These are phyloP conservation scores for Pelobates fuscus DNA, from an alignment of 2,113 vertebrate species.

Conservation along the genomic window DNA sequence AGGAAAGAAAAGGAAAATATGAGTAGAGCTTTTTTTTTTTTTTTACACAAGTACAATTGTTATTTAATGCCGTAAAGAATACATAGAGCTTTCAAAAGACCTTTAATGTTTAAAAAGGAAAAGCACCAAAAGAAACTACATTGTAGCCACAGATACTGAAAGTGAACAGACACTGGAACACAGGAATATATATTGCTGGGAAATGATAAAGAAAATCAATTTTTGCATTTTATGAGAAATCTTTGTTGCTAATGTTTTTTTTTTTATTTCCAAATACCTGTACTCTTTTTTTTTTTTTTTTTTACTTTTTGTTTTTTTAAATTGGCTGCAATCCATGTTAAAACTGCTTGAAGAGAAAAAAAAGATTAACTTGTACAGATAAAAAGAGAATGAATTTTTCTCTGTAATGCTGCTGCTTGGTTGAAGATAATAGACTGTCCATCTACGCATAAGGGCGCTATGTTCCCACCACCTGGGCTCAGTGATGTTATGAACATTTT, in stretches of 20 bases:
- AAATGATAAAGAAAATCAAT: slow-evolving; percentile 30
- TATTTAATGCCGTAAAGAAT: slow-evolving; percentile 29
- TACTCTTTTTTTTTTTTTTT: slow-evolving; percentile 30
- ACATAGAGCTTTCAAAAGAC: slow-evolving; percentile 20
- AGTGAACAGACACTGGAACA: slow-evolving; percentile 1
- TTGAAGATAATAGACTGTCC: slow-evolving; percentile 25
- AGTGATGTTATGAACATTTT: slow-evolving; percentile 2
- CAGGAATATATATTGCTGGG: slow-evolving; percentile 35
- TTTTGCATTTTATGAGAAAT: slow-evolving; percentile 45
- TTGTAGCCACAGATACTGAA: slow-evolving; percentile 12
- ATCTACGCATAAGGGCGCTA: slow-evolving; percentile 10
- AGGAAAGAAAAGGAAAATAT: slow-evolving; percentile 14
- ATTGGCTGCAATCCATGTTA: slow-evolving; percentile 44
- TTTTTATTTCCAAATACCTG: slow-evolving; percentile 29
- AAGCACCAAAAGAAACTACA: slow-evolving; percentile 17
- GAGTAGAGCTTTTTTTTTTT: background rate
- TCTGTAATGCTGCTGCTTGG: slow-evolving; percentile 13
- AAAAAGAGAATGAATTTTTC: slow-evolving; percentile 45
- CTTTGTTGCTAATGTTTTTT: slow-evolving; percentile 33
- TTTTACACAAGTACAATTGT: slow-evolving; percentile 14
- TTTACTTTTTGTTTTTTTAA: slow-evolving; percentile 12
- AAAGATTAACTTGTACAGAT: slow-evolving; percentile 37
- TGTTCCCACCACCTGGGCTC: slow-evolving; percentile 14
- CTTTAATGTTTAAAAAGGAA: slow-evolving; percentile 31
- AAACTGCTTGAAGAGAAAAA: slow-evolving; percentile 26